Evolutionary conservation across 2,113 vertebrate genomes (phyloP), one percentile per base, ranked within the genome.

Genomic region (Neolamprologus kungweensis): DNA sequence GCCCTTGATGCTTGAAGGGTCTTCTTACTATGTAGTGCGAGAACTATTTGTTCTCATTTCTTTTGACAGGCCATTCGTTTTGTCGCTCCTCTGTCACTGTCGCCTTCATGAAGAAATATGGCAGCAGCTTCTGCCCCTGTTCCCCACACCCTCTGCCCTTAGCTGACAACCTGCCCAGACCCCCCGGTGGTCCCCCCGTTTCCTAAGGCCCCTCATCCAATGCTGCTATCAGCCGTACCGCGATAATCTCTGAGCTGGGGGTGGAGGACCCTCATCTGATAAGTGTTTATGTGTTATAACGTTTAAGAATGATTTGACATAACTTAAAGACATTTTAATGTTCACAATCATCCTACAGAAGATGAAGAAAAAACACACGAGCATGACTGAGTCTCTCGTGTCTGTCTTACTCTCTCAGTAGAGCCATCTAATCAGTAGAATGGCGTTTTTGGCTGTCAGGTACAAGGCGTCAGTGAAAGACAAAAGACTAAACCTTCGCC

Each of bases 101-200:
- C 93, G 58, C 88, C 92, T 92, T 96, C 95, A 96, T 96, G 95
- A 96, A 97, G 96, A 97, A 97, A 96, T 96, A 97, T 97, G 92
- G 92, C 94, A 91, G 94, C 84, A 89, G 88, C 85, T 92, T 93
- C 89, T 91, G 90, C 90, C 92, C 92, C 91, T 82, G 84, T 89
- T 89, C 87, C 93, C 84, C 88, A 88, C 91, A 92, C 85, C 91
- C 83, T 87, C 51, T 92, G 94, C 89, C 93, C 94, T 93, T 89
- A 82, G 54, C 86, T 90, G 92, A 94, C 91, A 93, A 85, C 80
- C 87, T 85, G 88, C 81, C 84, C 82, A 65, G 80, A 90, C 88
- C 86, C 85, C 82, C 13, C 2, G 17, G 45, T 71, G 65, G 73
- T 51, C 55, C 73, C 82, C 68, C 35, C 47, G 26, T 81, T 86